These are phyloP conservation scores for Schizopygopsis pylzovi DNA, from an alignment of 2,797 vertebrate species.

Conservation along the genomic window DNA sequence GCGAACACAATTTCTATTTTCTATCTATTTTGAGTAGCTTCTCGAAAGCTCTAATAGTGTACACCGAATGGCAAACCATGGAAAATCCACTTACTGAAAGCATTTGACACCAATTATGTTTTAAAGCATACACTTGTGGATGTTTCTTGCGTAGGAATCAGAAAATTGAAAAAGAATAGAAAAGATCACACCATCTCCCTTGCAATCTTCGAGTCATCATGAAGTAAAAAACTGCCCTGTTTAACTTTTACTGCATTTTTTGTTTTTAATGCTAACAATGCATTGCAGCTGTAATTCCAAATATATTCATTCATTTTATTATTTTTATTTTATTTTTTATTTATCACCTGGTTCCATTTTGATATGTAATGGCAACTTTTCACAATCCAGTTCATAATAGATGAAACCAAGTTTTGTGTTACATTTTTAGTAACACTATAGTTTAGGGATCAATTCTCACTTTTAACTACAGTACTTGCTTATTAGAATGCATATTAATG, in stretches of 20 bases:
- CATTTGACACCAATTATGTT: neutral
- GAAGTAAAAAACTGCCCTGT: neutral
- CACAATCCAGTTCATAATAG: no score
- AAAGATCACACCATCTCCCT: neutral
- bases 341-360: no score
- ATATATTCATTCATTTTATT: no score
- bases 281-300: neutral
- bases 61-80: neutral
- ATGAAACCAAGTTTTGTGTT: no score
- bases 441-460: no score
- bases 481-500: no score
- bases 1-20: neutral
- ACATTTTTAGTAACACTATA: no score
- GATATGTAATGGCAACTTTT: no score
- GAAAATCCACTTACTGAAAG: neutral
- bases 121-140: neutral
- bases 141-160: neutral
- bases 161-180: neutral
- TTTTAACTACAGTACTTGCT: no score
- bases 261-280: neutral
- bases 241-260: neutral
- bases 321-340: no score
- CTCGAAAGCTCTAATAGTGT: slow-evolving; percentile 9
- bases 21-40: neutral
- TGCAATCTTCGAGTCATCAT: neutral